phyloP scores from a whole-genome alignment of 2,797 vertebrate genomes.

The Leuciscus waleckii region DNA sequence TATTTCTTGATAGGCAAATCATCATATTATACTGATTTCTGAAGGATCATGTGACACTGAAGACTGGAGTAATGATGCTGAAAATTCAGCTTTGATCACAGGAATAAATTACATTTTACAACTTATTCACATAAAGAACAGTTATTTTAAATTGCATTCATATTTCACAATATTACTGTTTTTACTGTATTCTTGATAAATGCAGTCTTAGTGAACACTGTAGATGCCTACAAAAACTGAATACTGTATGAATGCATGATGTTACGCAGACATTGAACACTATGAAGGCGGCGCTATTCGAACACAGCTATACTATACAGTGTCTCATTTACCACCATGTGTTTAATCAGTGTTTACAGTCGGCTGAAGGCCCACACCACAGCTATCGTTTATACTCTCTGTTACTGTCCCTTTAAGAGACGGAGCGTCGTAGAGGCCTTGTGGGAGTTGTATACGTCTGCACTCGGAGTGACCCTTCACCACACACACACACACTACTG shows the following conservation, averaged over 20 bases:
- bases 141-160: background rate
- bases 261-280: background rate
- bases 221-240: background rate
- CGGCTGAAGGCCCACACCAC: background rate
- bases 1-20: background rate
- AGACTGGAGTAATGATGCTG: too few relatives aligned
- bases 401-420: background rate
- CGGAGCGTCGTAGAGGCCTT: background rate
- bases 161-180: background rate
- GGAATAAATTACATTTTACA: background rate
- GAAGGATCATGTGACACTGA: background rate
- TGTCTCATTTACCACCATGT: background rate
- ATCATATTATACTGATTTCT: background rate
- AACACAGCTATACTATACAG: background rate
- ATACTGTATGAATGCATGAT: background rate
- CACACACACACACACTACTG: background rate
- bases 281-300: background rate
- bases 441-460: background rate
- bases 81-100: background rate
- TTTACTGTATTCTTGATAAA: background rate
- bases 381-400: background rate
- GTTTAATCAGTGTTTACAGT: constrained; percentile 9
- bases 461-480: background rate
- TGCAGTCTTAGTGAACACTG: background rate
- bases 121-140: background rate